Base-by-base conservation (phyloP, 1,140 invertebrate genomes). In the Dysdera silvatica region DNA sequence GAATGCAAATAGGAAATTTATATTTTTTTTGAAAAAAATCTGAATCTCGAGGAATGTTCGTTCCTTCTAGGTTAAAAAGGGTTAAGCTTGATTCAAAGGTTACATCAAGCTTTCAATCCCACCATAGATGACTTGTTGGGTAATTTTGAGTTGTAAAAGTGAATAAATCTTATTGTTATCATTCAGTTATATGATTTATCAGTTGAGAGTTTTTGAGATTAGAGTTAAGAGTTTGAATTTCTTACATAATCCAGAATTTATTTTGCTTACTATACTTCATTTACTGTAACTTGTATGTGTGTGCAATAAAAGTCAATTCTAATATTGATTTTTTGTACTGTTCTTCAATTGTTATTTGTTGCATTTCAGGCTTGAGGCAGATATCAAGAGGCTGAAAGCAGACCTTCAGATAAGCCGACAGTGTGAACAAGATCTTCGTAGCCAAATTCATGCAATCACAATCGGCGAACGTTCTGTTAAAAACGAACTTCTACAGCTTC, bases 391-490 rank as follows among this genome's bases (percentile, higher is more conserved):
- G 71, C 79, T 91, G 69, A 87, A 88, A 72, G 77, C 81, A 61
- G 90, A 94, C 74, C 80, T 93, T 58, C 79, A 80, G 70, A 63
- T 71, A n/a, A 79, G 75, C 71, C 65, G 87, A 73, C 86, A 88
- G 74, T 80, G 82, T 68, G 90, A 95, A 76, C 86, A 88, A 74
- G 90, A 95, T 65, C 78, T 94, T 61, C 79, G 87, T 69, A 83
- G 85, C 73, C 90, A 93, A 78, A 82, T 93, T 56, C 84, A 80
- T 73, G 78, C 76, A 63, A 73, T 85, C 24, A 77, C 81, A 18
- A 80, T 81, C 37, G 82, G 81, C 58, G 89, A 93, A 71, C 84
- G 87, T 68, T 82, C 83, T 71, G 80, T 83, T 32, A 85, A 86
- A 72, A 81, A 82, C 59, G 88, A 92, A 71, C 78, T 91, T 69